phyloP scores from a whole-genome alignment of 92 coral and sea anemone species.

The Phymanthus crucifer region DNA sequence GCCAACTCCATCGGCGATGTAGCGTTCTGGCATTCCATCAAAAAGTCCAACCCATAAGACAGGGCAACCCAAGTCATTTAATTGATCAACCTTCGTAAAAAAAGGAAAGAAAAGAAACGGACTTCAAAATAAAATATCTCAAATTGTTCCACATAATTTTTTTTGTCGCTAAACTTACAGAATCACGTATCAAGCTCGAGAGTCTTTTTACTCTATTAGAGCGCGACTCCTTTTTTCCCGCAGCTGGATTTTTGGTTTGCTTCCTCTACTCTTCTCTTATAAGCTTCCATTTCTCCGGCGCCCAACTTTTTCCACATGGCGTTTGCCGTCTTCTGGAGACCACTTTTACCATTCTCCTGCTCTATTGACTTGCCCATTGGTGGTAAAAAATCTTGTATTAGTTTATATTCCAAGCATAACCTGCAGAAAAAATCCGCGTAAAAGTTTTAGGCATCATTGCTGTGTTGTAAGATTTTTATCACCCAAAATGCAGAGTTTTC shows the following conservation, averaged over 20 bases:
- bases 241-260: slow-evolving; percentile 17
- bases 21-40: neutral
- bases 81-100: neutral
- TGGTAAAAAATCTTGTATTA: neutral
- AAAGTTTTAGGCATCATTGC: neutral
- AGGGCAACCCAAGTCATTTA: slow-evolving; percentile 2
- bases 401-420: neutral
- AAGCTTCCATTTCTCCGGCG: neutral
- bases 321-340: slow-evolving; percentile 17
- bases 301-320: slow-evolving; percentile 17
- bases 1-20: slow-evolving; percentile 2
- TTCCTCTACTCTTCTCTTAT: slow-evolving; percentile 11
- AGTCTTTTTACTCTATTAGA: slow-evolving; percentile 15
- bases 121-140: neutral
- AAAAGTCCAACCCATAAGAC: neutral
- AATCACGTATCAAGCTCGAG: slow-evolving; percentile 15
- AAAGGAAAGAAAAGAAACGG: neutral
- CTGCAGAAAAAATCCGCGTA: neutral
- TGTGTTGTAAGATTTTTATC: neutral
- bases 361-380: slow-evolving; percentile 16
- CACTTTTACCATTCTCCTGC: slow-evolving; percentile 1
- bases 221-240: slow-evolving; percentile 12
- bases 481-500: neutral
- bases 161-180: slow-evolving; percentile 19
- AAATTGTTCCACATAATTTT: neutral